A percentile compares a stretch with the other conserved stretches of the same genome.
Conservation (phyloP, 2,797 vertebrate genomes). For the Hydrophis major region DNA sequence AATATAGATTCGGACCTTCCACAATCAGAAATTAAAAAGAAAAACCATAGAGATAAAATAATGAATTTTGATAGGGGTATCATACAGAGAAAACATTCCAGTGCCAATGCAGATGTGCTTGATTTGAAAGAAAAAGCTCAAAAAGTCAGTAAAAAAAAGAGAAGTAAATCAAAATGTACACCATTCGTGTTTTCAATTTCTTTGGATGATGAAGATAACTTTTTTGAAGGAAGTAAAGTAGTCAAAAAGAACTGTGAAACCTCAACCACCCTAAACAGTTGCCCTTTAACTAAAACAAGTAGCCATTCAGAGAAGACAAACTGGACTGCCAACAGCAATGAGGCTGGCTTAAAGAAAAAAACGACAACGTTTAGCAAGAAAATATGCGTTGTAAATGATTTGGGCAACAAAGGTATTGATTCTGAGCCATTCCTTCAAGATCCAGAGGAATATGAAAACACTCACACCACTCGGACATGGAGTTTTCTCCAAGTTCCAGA, state of each 20-base stretch:
- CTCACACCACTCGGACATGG: background rate
- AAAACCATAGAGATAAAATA: constrained; percentile 18
- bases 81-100: constrained; percentile 19
- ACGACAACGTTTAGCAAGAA: constrained; percentile 20
- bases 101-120: background rate
- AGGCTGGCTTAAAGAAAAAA: background rate
- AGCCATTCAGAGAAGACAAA: constrained; percentile 5
- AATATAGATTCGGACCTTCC: constrained; percentile 7
- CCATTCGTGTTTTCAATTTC: background rate
- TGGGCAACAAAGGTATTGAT: background rate
- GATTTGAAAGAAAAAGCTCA: background rate
- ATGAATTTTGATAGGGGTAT: background rate
- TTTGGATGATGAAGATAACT: constrained; percentile 10
- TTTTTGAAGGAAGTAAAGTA: constrained; percentile 16
- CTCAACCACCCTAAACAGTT: constrained; percentile 11
- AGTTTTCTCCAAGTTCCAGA: constrained; percentile 10
- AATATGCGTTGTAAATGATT: background rate
- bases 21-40: constrained; percentile 20
- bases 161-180: constrained; percentile 5
- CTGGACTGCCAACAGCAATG: background rate
- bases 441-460: constrained; percentile 28
- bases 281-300: background rate
- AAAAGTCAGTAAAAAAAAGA: constrained; percentile 20
- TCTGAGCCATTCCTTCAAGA: background rate
- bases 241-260: constrained; percentile 27